Percentiles rank a stretch among this genome's conserved stretches.
These are phyloP conservation scores for Acronicta leporina DNA, from an alignment of 2,888 invertebrate species.

Conservation along the genomic window DNA sequence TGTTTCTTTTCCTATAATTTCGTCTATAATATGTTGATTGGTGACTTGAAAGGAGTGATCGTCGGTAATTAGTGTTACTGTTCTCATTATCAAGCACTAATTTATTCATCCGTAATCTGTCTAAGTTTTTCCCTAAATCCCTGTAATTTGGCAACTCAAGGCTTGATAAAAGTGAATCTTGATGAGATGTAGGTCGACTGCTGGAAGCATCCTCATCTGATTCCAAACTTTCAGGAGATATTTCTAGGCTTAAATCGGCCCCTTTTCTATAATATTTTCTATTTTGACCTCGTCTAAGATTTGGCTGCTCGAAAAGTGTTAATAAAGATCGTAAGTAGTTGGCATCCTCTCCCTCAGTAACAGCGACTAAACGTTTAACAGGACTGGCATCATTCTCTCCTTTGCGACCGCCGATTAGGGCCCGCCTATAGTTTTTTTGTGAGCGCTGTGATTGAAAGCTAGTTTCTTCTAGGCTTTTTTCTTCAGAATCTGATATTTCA, in stretches of 20 bases:
- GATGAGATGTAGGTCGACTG: neutral
- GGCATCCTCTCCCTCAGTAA: constrained; percentile 10
- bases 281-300: constrained; percentile 2
- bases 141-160: neutral
- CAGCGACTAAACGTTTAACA: neutral
- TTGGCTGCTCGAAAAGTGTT: constrained; percentile 2
- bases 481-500: constrained; percentile 24
- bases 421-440: neutral
- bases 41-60: neutral
- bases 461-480: constrained; percentile 27
- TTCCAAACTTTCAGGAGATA: constrained; percentile 4
- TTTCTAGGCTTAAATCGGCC: constrained; percentile 7
- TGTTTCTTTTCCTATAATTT: neutral
- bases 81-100: neutral
- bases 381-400: neutral
- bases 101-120: neutral
- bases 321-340: constrained; percentile 12
- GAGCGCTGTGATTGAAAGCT: constrained; percentile 1
- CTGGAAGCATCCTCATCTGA: neutral
- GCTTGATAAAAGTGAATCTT: neutral
- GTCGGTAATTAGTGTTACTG: neutral
- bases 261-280: neutral
- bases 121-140: neutral
- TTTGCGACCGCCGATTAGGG: neutral
- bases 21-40: constrained; percentile 5